phyloP scores from a whole-genome alignment of 53 echinoderm and acorn worm genomes.

The Arbacia lixula region DNA sequence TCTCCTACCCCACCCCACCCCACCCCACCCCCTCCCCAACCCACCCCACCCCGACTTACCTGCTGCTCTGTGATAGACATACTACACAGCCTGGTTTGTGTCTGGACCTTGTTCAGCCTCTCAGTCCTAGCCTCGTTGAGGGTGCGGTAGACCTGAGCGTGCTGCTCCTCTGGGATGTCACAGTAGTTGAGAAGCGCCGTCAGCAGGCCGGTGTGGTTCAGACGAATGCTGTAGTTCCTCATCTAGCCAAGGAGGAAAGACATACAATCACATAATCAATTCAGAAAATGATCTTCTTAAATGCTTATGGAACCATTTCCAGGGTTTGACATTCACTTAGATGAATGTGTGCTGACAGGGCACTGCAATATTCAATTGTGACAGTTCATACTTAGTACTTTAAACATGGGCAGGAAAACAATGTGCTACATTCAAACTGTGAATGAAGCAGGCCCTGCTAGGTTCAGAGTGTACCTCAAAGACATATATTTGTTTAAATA shows the following conservation, averaged over 20 bases:
- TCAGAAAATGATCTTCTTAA: too few relatives aligned
- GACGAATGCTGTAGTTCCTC: slow-evolving; percentile 80
- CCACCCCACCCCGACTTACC: slow-evolving; percentile 49
- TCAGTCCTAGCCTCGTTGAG: slow-evolving; percentile 80
- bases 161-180: slow-evolving; percentile 83
- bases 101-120: slow-evolving; percentile 80
- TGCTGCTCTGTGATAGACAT: slow-evolving; percentile 88
- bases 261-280: background rate
- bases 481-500: too few relatives aligned
- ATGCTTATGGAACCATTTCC: too few relatives aligned
- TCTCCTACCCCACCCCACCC: background rate
- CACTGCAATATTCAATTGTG: too few relatives aligned
- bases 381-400: too few relatives aligned
- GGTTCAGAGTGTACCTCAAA: too few relatives aligned
- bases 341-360: too few relatives aligned
- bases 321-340: too few relatives aligned
- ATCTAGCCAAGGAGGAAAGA: slow-evolving; percentile 2
- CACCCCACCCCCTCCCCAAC: background rate
- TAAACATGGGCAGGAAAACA: too few relatives aligned
- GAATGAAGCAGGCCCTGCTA: too few relatives aligned
- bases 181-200: slow-evolving; percentile 90
- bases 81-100: slow-evolving; percentile 86
- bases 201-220: slow-evolving; percentile 88
- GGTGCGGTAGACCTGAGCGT: slow-evolving; percentile 78
- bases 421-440: too few relatives aligned